phyloP scores from a whole-genome alignment of 2,797 vertebrate genomes.

The Clarias fuscus region DNA sequence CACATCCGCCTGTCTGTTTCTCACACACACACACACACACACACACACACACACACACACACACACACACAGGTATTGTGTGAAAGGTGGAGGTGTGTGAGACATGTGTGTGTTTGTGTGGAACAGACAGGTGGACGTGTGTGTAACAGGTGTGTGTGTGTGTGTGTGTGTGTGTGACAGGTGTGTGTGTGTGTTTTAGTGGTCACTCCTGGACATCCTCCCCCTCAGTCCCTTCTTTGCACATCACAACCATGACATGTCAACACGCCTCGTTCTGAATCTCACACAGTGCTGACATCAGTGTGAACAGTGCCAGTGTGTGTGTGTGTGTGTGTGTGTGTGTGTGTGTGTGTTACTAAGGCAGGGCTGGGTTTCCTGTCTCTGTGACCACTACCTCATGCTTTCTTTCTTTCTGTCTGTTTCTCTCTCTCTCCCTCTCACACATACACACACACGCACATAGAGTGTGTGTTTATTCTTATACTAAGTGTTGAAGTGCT shows the following conservation, averaged over 20 bases:
- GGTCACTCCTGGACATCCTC: background rate
- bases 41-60: no score
- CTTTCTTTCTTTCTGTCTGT: slow-evolving; percentile 36
- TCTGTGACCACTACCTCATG: slow-evolving; percentile 44
- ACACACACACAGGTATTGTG: no score
- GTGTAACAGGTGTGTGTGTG: no score
- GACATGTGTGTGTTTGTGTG: no score
- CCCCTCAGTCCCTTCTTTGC: background rate
- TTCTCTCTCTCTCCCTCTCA: background rate
- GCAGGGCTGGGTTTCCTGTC: slow-evolving; percentile 53
- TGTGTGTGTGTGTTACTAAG: slow-evolving; percentile 43
- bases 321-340: slow-evolving; percentile 39
- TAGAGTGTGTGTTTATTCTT: background rate
- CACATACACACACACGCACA: background rate
- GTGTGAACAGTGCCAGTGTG: slow-evolving; percentile 22
- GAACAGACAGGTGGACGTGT: no score
- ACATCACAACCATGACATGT: background rate
- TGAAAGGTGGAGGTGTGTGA: background rate
- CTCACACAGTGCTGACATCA: slow-evolving; percentile 18
- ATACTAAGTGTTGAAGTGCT: background rate
- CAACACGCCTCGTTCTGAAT: background rate
- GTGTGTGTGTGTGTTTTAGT: background rate
- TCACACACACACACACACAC: no score
- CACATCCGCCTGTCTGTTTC: no score
- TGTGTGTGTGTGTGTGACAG: background rate